phyloP scores from a whole-genome alignment of 2,888 invertebrate genomes.

The Cantharis rustica region DNA sequence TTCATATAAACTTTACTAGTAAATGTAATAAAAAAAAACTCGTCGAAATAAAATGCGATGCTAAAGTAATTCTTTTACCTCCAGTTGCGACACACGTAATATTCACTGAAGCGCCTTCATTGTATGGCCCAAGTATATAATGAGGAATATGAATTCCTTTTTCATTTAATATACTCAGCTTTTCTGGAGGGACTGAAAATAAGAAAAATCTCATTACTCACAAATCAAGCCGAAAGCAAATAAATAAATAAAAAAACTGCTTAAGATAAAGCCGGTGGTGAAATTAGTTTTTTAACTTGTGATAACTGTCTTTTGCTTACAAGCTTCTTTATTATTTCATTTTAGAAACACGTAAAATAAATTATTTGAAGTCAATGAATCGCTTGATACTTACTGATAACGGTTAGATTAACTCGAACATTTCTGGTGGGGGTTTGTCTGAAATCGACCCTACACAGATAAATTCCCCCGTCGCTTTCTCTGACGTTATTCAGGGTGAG shows the following conservation, averaged over 20 bases:
- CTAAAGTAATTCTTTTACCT: slow-evolving; percentile 63
- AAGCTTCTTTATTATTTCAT: neutral
- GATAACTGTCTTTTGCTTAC: neutral
- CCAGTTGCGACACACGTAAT: slow-evolving; percentile 85
- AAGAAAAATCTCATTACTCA: slow-evolving; percentile 10
- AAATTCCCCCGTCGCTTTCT: slow-evolving; percentile 79
- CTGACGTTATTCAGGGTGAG: slow-evolving; percentile 76
- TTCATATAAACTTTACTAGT: neutral
- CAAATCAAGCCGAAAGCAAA: slow-evolving; percentile 2
- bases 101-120: slow-evolving; percentile 79
- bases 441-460: slow-evolving; percentile 89
- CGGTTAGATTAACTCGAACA: slow-evolving; percentile 84
- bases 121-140: slow-evolving; percentile 82
- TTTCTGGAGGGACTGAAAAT: slow-evolving; percentile 79
- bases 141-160: slow-evolving; percentile 76
- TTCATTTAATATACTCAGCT: slow-evolving; percentile 78
- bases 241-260: slow-evolving; percentile 8
- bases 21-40: neutral
- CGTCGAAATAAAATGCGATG: neutral
- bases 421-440: slow-evolving; percentile 87
- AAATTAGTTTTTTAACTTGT: neutral
- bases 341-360: slow-evolving; percentile 1
- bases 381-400: slow-evolving; percentile 75
- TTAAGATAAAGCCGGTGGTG: neutral
- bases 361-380: slow-evolving; percentile 4